Evolutionary conservation across 2,797 vertebrate genomes (phyloP).

Genomic region (Macropus fuliginosus): DNA sequence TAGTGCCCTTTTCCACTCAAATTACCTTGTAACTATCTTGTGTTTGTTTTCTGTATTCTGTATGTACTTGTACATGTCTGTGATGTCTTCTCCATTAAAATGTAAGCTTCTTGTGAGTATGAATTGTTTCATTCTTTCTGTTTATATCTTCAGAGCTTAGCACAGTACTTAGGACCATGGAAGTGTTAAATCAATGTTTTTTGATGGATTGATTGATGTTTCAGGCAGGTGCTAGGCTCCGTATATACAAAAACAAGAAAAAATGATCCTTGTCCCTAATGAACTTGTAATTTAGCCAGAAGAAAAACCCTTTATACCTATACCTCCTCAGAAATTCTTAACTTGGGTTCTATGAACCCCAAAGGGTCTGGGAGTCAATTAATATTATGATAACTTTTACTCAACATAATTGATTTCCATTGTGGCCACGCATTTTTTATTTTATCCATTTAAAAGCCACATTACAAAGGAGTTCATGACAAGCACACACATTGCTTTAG

Average conservation of each 20-base stretch:
- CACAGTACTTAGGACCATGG: neutral
- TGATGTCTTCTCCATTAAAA: neutral
- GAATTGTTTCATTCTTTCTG: neutral
- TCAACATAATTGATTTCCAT: neutral
- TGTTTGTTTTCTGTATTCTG: neutral
- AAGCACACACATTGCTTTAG: neutral
- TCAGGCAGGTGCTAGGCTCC: neutral
- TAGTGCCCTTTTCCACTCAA: neutral
- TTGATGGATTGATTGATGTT: neutral
- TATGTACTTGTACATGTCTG: neutral
- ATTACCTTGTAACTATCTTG: neutral
- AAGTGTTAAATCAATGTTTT: neutral
- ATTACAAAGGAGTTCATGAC: neutral
- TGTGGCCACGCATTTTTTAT: neutral
- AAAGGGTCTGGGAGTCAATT: neutral
- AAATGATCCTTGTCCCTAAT: neutral
- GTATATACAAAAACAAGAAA: neutral
- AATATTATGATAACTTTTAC: neutral
- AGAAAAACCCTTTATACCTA: neutral
- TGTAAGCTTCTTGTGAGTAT: neutral
- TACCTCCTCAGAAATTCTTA: neutral
- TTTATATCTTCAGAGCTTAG: neutral
- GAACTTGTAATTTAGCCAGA: neutral
- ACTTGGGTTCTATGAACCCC: neutral
- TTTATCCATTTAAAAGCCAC: neutral